A percentile compares a stretch with the other conserved stretches of the same genome.
Conservation (phyloP, 2,888 invertebrate genomes). For the Ormyrus labotus region DNA sequence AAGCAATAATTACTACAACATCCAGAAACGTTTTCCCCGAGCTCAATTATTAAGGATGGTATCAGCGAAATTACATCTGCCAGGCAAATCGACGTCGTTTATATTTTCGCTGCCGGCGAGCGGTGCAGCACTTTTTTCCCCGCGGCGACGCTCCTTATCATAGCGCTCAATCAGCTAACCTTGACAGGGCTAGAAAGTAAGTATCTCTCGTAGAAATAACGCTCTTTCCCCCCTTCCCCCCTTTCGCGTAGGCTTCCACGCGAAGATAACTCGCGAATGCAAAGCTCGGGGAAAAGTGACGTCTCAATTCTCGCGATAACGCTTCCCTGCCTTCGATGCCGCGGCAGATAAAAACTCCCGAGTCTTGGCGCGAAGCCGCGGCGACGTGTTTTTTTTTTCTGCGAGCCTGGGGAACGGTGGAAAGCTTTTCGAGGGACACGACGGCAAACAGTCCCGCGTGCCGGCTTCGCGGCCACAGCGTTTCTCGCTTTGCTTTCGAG, state of each 20-base stretch:
- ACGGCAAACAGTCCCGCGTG: no score
- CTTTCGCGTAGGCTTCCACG: no score
- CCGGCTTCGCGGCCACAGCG: no score
- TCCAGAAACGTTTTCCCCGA: no score
- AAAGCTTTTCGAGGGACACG: no score
- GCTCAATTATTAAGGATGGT: neutral
- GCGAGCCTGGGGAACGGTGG: no score
- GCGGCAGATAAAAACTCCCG: no score
- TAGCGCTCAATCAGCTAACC: neutral
- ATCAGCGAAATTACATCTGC: neutral
- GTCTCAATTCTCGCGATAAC: constrained; percentile 24
- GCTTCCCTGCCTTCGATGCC: neutral
- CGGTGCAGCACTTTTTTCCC: neutral
- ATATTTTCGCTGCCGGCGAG: neutral
- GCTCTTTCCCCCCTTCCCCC: neutral
- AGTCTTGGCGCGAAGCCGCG: no score
- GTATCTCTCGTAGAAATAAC: neutral
- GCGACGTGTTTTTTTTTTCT: no score
- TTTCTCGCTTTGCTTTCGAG: no score
- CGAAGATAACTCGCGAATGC: no score
- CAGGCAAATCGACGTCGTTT: neutral
- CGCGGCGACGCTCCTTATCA: neutral
- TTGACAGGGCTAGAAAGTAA: constrained; percentile 11
- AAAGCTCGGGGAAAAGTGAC: neutral
- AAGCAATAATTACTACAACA: no score